phyloP scores from a whole-genome alignment of 2,888 invertebrate species.

The Miltochrista miniata region DNA sequence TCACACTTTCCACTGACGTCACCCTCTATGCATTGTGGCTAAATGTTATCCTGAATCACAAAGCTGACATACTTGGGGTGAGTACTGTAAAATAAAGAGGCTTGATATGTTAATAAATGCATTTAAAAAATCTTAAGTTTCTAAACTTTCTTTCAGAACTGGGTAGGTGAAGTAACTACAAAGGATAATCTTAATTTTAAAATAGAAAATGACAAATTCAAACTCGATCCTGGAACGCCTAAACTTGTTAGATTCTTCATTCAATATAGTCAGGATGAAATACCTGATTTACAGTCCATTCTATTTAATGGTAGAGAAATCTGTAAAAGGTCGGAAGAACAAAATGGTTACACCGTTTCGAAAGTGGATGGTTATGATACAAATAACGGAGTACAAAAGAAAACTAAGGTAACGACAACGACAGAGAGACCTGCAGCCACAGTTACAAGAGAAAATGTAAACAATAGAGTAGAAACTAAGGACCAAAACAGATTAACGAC shows the following conservation, averaged over 20 bases:
- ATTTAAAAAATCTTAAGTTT: background rate
- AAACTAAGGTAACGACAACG: background rate
- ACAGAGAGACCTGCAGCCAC: background rate
- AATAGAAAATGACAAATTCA: slow-evolving; percentile 79
- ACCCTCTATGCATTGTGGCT: slow-evolving; percentile 83
- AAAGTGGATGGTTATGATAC: background rate
- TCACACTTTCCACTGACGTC: slow-evolving; percentile 78
- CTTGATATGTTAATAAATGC: background rate
- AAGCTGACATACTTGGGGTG: slow-evolving; percentile 83
- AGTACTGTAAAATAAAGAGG: slow-evolving; percentile 34
- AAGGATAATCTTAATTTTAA: slow-evolving; percentile 82
- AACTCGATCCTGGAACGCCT: slow-evolving; percentile 76
- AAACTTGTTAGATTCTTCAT: slow-evolving; percentile 82
- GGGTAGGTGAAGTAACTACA: slow-evolving; percentile 82
- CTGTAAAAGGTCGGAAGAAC: slow-evolving; percentile 45
- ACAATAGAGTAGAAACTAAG: slow-evolving; percentile 8
- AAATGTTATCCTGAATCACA: slow-evolving; percentile 79
- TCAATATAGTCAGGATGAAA: slow-evolving; percentile 66
- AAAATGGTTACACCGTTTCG: background rate
- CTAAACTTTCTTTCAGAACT: slow-evolving; percentile 64
- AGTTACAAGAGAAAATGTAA: background rate
- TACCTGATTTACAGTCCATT: slow-evolving; percentile 75
- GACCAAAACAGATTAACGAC: slow-evolving; percentile 8
- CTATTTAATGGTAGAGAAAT: slow-evolving; percentile 82
- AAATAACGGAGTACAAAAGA: background rate